Evolutionary conservation across 2,113 vertebrate genomes (phyloP).

Genomic region (Oncorhynchus tshawytscha): DNA sequence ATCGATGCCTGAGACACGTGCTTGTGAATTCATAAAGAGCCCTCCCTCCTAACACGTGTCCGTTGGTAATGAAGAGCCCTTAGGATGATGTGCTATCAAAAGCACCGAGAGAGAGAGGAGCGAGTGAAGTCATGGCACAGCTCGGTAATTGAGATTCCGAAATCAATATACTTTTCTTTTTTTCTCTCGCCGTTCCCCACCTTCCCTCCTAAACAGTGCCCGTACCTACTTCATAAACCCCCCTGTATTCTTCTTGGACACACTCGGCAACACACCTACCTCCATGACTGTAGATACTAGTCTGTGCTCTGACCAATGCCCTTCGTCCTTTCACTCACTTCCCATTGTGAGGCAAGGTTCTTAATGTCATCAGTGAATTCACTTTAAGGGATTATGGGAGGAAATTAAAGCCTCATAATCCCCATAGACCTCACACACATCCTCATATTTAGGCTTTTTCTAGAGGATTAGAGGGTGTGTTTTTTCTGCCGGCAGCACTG

Average conservation of each 20-base stretch:
- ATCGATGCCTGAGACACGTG: slow-evolving; percentile 31
- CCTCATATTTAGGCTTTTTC: slow-evolving; percentile 37
- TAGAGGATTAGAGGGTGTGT: slow-evolving; percentile 29
- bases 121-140: not conserved
- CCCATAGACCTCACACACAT: slow-evolving; percentile 32
- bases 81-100: slow-evolving; percentile 39
- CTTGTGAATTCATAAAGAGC: slow-evolving; percentile 52
- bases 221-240: slow-evolving; percentile 17
- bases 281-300: slow-evolving; percentile 12
- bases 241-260: slow-evolving; percentile 20
- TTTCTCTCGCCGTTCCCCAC: not conserved
- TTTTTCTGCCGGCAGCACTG: not conserved
- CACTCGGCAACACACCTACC: not conserved
- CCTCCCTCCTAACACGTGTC: slow-evolving; percentile 34
- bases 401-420: slow-evolving; percentile 48
- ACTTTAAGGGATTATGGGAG: slow-evolving; percentile 55
- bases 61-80: slow-evolving; percentile 49
- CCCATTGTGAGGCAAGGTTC: slow-evolving; percentile 23
- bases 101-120: slow-evolving; percentile 25
- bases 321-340: slow-evolving; percentile 11
- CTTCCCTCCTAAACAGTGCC: slow-evolving; percentile 5
- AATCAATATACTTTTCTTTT: slow-evolving; percentile 38
- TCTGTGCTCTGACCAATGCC: slow-evolving; percentile 15
- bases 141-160: slow-evolving; percentile 49
- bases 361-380: slow-evolving; percentile 57